Conservation (phyloP, 1,140 invertebrate species). For the Pseudomyrmex gracilis region DNA sequence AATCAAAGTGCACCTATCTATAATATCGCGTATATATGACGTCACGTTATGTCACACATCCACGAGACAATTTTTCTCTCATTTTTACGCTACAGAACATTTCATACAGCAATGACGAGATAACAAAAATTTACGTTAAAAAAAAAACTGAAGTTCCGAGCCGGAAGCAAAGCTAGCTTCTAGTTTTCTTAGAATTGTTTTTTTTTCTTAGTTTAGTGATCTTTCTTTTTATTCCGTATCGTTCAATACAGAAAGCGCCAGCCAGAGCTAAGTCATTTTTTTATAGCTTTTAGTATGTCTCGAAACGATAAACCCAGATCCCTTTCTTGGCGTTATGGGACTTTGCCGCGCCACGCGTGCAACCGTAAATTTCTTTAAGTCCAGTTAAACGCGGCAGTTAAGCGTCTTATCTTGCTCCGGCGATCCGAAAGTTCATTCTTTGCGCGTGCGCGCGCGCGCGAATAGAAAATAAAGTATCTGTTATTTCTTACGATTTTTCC, state of each 20-base stretch:
- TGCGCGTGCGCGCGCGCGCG: neutral
- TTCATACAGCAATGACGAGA: neutral
- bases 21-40: slow-evolving; percentile 4
- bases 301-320: slow-evolving; percentile 21
- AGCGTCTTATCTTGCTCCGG: slow-evolving; percentile 26
- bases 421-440: slow-evolving; percentile 1
- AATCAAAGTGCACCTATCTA: neutral
- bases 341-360: neutral
- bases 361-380: slow-evolving; percentile 44
- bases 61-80: slow-evolving; percentile 15
- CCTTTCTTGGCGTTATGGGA: slow-evolving; percentile 23
- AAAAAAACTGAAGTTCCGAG: too few species aligned
- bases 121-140: neutral
- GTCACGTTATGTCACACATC: slow-evolving; percentile 10
- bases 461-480: neutral
- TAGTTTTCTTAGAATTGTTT: slow-evolving; percentile 9
- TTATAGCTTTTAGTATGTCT: slow-evolving; percentile 32
- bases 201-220: neutral
- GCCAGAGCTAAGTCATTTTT: slow-evolving; percentile 41
- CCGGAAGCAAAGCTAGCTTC: too few species aligned
- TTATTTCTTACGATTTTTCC: neutral
- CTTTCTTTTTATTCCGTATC: neutral
- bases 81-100: slow-evolving; percentile 21
- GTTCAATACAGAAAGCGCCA: neutral
- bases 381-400: slow-evolving; percentile 41